Percentiles rank a stretch among this genome's conserved stretches.
Evolutionary conservation across 2,113 vertebrate genomes (phyloP).

Genomic region (Chinchilla lanigera): DNA sequence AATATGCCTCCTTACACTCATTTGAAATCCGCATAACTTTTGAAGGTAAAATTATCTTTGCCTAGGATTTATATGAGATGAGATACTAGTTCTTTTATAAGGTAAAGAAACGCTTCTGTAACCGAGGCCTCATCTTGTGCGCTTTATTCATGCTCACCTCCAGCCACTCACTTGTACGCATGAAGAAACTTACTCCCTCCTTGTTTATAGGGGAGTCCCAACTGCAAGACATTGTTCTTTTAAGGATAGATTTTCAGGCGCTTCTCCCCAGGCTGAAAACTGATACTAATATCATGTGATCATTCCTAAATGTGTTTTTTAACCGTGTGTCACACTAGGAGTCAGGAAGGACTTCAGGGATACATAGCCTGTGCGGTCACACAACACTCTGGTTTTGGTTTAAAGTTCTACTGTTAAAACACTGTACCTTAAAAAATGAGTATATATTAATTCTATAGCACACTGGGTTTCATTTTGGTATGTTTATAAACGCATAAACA

Average conservation of each 20-base stretch:
- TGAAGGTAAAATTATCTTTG: background rate
- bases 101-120: slow-evolving; percentile 25
- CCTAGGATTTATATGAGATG: background rate
- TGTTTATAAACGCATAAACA: background rate
- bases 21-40: slow-evolving; percentile 53
- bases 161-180: background rate
- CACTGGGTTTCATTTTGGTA: background rate
- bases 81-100: background rate
- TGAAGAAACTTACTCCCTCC: background rate
- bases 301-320: background rate
- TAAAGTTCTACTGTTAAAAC: background rate
- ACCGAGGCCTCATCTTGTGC: background rate
- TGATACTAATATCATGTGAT: background rate
- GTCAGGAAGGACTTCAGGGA: background rate
- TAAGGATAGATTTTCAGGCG: background rate
- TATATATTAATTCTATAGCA: background rate
- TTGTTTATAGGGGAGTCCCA: background rate
- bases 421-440: background rate
- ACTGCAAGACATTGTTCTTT: background rate
- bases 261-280: background rate
- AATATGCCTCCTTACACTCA: background rate
- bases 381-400: background rate
- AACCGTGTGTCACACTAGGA: too few relatives aligned
- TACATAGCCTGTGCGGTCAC: rapidly evolving
- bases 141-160: background rate